Conservation (phyloP, 1,140 invertebrate species). For the Chlorops oryzae region DNA sequence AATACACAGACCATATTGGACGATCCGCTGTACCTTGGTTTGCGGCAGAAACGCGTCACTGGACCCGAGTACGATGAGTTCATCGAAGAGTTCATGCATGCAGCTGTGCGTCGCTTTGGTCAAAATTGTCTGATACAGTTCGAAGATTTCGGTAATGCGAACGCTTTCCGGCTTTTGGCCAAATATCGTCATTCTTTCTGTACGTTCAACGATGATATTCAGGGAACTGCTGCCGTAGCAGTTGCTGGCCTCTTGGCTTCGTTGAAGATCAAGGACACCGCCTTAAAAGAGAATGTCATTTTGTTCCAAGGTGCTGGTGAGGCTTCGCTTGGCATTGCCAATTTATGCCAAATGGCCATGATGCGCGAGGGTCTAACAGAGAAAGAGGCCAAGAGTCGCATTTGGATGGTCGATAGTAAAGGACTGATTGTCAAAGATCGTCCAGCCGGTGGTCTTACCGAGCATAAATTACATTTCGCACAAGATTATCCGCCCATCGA, state of each 20-base stretch:
- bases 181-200: conserved; percentile 82
- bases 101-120: conserved; percentile 76
- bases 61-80: conserved; percentile 85
- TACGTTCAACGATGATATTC: conserved; percentile 95
- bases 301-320: conserved; percentile 91
- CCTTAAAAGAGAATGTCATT: conserved; percentile 73
- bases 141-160: conserved; percentile 90
- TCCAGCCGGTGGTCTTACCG: conserved; percentile 65
- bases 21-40: conserved; percentile 89
- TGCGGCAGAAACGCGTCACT: conserved; percentile 72
- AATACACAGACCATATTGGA: conserved; percentile 78
- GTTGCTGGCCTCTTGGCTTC: conserved; percentile 86
- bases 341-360: conserved; percentile 83
- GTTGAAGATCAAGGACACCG: conserved; percentile 67
- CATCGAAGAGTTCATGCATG: conserved; percentile 95
- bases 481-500: conserved; percentile 63
- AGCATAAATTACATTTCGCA: conserved; percentile 72
- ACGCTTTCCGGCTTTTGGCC: conserved; percentile 79
- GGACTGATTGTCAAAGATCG: conserved; percentile 71
- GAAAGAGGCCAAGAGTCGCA: conserved; percentile 63
- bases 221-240: conserved; percentile 85
- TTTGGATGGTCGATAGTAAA: conserved; percentile 67
- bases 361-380: conserved; percentile 66
- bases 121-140: conserved; percentile 82
- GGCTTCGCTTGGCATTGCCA: conserved; percentile 82